Evolutionary conservation across 2,113 vertebrate species (phyloP), one percentile per base, ranked within the genome.

Genomic region (Macquaria australasica): DNA sequence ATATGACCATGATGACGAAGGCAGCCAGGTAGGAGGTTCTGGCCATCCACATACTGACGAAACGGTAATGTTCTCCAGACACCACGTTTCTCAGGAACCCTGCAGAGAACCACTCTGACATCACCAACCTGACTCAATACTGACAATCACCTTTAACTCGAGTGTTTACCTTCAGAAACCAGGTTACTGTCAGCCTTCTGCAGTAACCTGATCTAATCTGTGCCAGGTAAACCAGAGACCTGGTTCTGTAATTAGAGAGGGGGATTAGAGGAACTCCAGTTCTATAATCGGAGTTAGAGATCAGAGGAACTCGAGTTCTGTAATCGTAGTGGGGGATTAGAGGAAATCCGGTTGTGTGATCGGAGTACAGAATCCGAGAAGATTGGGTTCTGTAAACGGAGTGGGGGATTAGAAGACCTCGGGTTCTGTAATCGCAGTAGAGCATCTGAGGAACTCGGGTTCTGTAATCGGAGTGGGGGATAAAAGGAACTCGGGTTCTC

Each of bases 41-140:
- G 0, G 98, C 98, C 98, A 99, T 99, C 98, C 98, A 99, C 98
- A 99, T 99, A 94, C 98, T 99, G 84, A 99, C 98, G 5, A 99
- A 99, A 59, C 98, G 97, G 70, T 99, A 99, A 90, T 99, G 98
- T 92, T 99, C 98, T 3, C 98, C 98, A 0, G 98, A 99, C 1
- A 99, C 98, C 92, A 99, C 98, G 0, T 99, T 99, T 51, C 98
- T 97, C 62, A 99, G 95, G 90, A 99, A 99, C 18, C 98, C 98
- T 99, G 93, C 15, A 20, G 53, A 73, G 45, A 89, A 87, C 59
- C 81, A 83, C 39, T 14, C 8, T n/a, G 4, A 64, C 15, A 45
- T 50, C 34, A 74, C 18, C 34, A 37, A 25, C 56, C 56, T 59
- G 25, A 41, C 41, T 41, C 41, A 8, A 41, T 1, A 41, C 41